Evolutionary conservation across 2,888 invertebrate genomes (phyloP), one percentile per base, ranked within the genome.

Genomic region (Volucella zonaria): DNA sequence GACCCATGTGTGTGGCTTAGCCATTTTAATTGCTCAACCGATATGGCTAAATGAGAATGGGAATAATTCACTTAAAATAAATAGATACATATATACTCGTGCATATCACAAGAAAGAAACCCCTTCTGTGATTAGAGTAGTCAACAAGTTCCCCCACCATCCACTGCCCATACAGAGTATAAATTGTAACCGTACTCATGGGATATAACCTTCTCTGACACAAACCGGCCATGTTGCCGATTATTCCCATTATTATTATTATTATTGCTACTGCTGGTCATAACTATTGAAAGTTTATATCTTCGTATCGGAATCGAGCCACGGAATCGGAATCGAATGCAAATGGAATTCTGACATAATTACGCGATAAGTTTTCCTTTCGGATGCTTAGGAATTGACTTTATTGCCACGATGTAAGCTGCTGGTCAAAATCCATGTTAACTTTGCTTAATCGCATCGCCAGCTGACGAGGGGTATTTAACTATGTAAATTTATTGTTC

Each of bases 341-440:
- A 86, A 86, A 86, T 86, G 86, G 86, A 86, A 82, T 86, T 64
- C 61, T 74, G 86, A 86, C 86, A 86, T 86, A 86, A 86, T 82
- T 82, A 74, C 82, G 40, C 82, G 86, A 86, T 86, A 82, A 86
- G 82, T 78, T 86, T 54, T 74, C 82, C 77, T 78, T 86, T 59
- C 59, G 85, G 64, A 85, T 80, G 81, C 76, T 81, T 85, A 77
- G 76, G 54, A 85, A 73, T 73, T 64, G 85, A 61, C 77, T 85
- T 85, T 81, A 85, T 81, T 71, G 56, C 58, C 11, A n/a, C 31
- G 64, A 10, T 45, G 71, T 74, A 67, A 75, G 80, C 45, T 64
- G 80, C 74, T 66, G 79, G 54, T 75, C 56, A 79, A 75, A 75
- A 73, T 49, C 67, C 47, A 73, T 81, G 80, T 85, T 71, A 56